Conservation (phyloP, 2,888 invertebrate genomes). For the Chrysotoxum bicinctum region DNA sequence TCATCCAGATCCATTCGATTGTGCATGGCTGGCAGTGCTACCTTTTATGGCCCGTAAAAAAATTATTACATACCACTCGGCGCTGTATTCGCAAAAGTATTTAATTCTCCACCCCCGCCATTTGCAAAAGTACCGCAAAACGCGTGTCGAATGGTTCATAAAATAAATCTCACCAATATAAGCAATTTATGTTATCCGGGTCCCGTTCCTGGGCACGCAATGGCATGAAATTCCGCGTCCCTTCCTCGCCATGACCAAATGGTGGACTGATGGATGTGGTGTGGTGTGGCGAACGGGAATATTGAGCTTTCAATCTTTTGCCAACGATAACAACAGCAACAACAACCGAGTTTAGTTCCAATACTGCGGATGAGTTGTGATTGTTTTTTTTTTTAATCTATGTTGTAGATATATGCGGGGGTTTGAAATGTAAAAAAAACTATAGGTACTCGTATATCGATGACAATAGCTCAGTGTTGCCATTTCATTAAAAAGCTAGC, state of each 20-base stretch:
- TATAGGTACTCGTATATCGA: neutral
- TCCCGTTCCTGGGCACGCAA: conserved; percentile 46
- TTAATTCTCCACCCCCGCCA: conserved; percentile 33
- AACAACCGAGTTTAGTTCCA: conserved; percentile 36
- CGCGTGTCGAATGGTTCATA: conserved; percentile 71
- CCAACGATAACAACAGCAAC: neutral
- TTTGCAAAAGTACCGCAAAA: conserved; percentile 69
- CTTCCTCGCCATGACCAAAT: neutral
- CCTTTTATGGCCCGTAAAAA: conserved; percentile 69
- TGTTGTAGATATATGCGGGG: neutral
- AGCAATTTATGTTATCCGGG: conserved; percentile 60
- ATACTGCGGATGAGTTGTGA: conserved; percentile 60
- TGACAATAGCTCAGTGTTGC: neutral
- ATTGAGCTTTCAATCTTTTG: conserved; percentile 23
- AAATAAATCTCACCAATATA: conserved; percentile 69
- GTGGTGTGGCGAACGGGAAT: neutral
- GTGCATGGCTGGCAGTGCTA: conserved; percentile 42
- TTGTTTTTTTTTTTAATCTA: conserved; percentile 1
- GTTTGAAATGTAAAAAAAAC: neutral
- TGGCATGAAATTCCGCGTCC: neutral
- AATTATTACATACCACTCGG: conserved; percentile 36
- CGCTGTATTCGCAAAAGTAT: conserved; percentile 53
- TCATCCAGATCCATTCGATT: conserved; percentile 5
- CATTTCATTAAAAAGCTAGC: neutral
- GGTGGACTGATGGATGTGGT: neutral